Base-by-base conservation (phyloP, 2,888 invertebrate species). In the Heliconius hortense region DNA sequence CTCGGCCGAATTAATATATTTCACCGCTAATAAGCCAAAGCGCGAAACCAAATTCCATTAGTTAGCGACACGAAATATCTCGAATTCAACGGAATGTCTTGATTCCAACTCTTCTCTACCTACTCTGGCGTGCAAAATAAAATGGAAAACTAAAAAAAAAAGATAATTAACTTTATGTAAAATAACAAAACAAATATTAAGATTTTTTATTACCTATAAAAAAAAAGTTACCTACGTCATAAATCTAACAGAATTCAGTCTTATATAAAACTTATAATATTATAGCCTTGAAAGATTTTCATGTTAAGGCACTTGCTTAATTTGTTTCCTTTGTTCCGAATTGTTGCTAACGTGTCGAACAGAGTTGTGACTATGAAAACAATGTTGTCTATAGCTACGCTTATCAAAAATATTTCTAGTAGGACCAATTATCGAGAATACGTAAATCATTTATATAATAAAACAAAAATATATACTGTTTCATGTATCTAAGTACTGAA, bases 391-490 rank as follows among this genome's bases (percentile, higher is more conserved):
- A 31, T 11, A 21, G 26, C n/a, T n/a, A 28, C 0, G 67, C 59
- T 21, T 56, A 39, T 13, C n/a, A 43, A 66, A 74, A 53, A 68
- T 73, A 26, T 73, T 67, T 68, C 15, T n/a, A 18, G 11, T 59
- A 18, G 48, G 43, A 60, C 15, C 15, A 63, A 64, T 70, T 74
- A 63, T 56, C 70, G 63, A 53, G 21, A 56, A 5, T 35, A 64
- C 53, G 70, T 70, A 4, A 70, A 72, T 13, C 31, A 63, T 48
- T 63, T 35, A n/a, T 31, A 24, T 26, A 60, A 26, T 62, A 39
- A 53, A 53, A 35, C 15, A 21, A 59, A 26, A 43, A 64, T 24
- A 26, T 21, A 73, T 31, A 18, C 2, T 24, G 7, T 66, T 39
- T 39, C 39, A 13, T 24, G 13, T 60, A 60, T 60, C 7, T 56